A percentile compares a stretch with the other conserved stretches of the same genome.
Conservation (phyloP, 2,888 invertebrate genomes). For the Hyppa rectilinea region DNA sequence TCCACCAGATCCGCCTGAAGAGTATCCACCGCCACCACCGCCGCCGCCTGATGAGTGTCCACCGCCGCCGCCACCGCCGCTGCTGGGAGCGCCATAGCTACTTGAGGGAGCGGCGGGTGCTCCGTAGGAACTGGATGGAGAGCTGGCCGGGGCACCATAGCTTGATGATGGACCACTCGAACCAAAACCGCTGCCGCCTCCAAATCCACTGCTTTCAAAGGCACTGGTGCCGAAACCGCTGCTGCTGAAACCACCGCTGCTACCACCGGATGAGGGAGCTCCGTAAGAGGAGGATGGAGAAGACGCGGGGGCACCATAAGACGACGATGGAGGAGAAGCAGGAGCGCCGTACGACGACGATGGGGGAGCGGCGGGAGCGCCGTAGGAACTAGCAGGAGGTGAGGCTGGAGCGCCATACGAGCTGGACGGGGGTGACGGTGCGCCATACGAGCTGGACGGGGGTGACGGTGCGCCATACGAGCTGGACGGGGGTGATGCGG, state of each 20-base stretch:
- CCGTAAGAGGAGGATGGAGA: slow-evolving; percentile 80
- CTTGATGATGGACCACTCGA: slow-evolving; percentile 75
- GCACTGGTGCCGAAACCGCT: slow-evolving; percentile 73
- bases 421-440: slow-evolving; percentile 74
- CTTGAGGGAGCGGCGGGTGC: slow-evolving; percentile 69
- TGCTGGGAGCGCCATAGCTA: slow-evolving; percentile 76
- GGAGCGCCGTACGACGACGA: slow-evolving; percentile 73
- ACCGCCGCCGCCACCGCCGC: slow-evolving; percentile 75
- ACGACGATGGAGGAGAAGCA: slow-evolving; percentile 72
- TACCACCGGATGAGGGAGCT: slow-evolving; percentile 72
- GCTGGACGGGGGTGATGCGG: slow-evolving; percentile 73
- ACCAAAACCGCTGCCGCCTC: slow-evolving; percentile 68
- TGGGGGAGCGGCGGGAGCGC: slow-evolving; percentile 76
- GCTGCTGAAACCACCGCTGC: slow-evolving; percentile 71
- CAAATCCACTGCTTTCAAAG: slow-evolving; percentile 75
- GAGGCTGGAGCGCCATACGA: slow-evolving; percentile 72
- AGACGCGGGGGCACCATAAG: slow-evolving; percentile 72
- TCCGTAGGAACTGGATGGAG: slow-evolving; percentile 87
- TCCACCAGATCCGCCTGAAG: slow-evolving; percentile 59
- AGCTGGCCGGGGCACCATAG: slow-evolving; percentile 84
- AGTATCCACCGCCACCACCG: slow-evolving; percentile 61
- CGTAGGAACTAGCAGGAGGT: slow-evolving; percentile 72
- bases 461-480: slow-evolving; percentile 78
- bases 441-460: slow-evolving; percentile 77
- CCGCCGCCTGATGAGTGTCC: slow-evolving; percentile 58